phyloP scores from a whole-genome alignment of 2,797 vertebrate genomes.

The Alcedo atthis region DNA sequence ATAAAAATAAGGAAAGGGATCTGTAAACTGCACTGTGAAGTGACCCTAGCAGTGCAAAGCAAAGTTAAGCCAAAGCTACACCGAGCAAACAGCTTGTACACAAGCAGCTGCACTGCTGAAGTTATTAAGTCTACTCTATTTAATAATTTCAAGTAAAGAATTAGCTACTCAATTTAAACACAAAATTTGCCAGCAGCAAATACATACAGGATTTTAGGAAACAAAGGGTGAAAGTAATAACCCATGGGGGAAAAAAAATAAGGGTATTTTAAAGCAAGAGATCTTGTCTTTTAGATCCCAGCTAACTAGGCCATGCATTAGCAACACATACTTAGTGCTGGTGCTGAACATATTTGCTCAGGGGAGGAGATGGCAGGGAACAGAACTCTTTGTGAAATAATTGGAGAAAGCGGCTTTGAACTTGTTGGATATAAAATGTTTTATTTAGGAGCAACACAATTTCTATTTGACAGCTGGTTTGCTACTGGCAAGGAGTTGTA shows the following conservation, averaged over 20 bases:
- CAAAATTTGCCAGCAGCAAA: background rate
- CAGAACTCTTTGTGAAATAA: background rate
- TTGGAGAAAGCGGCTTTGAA: conserved; percentile 1
- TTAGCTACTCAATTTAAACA: background rate
- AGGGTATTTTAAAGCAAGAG: background rate
- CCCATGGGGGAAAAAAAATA: background rate
- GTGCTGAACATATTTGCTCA: background rate
- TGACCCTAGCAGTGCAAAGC: background rate
- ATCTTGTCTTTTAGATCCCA: conserved; percentile 13
- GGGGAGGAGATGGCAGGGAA: background rate
- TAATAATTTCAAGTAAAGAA: background rate
- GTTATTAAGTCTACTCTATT: background rate
- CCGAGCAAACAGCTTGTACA: background rate
- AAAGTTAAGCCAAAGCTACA: background rate
- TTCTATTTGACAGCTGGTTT: conserved; percentile 24
- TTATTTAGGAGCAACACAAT: background rate
- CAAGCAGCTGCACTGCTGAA: background rate
- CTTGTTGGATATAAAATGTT: background rate
- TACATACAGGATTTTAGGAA: background rate
- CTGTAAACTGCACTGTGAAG: background rate
- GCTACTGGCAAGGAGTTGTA: conserved; percentile 10
- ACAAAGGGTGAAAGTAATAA: background rate
- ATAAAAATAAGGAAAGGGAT: background rate
- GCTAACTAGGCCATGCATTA: background rate
- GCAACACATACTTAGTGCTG: background rate